A percentile compares a stretch with the other conserved stretches of the same genome.
phyloP scores from a whole-genome alignment of 2,888 invertebrate species.

The Panopea generosa region DNA sequence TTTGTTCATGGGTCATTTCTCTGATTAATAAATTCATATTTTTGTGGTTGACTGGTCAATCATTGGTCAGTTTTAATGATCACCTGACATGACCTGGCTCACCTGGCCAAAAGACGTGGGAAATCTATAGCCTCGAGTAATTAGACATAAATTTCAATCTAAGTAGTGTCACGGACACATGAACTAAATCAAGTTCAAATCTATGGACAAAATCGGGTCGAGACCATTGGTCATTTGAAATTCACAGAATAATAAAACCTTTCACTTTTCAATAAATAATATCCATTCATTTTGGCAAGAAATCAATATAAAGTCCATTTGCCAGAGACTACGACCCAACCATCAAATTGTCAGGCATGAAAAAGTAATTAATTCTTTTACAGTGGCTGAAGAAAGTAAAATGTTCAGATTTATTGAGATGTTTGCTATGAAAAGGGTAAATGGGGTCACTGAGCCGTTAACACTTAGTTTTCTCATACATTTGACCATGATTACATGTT shows the following conservation, averaged over 20 bases:
- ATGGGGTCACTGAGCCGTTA: not conserved
- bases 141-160: slow-evolving; percentile 43
- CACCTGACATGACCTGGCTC: slow-evolving; percentile 26
- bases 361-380: slow-evolving; percentile 54
- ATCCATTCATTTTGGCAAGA: slow-evolving; percentile 37
- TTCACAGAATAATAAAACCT: slow-evolving; percentile 64
- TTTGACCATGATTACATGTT: too few species aligned
- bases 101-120: slow-evolving; percentile 48
- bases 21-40: slow-evolving; percentile 29
- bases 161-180: slow-evolving; percentile 21
- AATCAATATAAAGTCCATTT: slow-evolving; percentile 38
- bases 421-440: slow-evolving; percentile 9
- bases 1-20: slow-evolving; percentile 4
- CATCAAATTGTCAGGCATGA: slow-evolving; percentile 16
- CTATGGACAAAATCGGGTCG: too few species aligned
- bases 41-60: slow-evolving; percentile 19
- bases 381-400: slow-evolving; percentile 30
- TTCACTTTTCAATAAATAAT: slow-evolving; percentile 59
- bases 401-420: slow-evolving; percentile 38
- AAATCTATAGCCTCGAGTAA: slow-evolving; percentile 37
- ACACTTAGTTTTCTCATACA: too few species aligned
- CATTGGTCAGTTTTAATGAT: slow-evolving; percentile 46
- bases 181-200: not conserved
- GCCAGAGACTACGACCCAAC: not conserved
- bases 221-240: slow-evolving; percentile 50